Percentiles rank a stretch among this genome's conserved stretches.
These are phyloP conservation scores for Pissodes strobi DNA, from an alignment of 1,140 invertebrate genomes.

Conservation along the genomic window DNA sequence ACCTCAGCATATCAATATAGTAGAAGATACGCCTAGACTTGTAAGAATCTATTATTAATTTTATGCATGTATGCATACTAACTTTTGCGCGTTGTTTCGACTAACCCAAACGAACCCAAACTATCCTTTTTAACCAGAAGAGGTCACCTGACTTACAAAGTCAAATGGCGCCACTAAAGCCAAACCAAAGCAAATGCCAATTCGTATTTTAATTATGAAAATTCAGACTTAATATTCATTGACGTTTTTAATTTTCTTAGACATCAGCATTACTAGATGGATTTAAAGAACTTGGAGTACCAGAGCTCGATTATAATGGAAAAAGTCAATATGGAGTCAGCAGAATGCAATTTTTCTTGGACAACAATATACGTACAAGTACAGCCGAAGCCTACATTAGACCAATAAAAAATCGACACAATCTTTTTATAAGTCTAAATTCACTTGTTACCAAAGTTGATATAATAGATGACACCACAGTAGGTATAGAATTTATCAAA, in stretches of 20 bases:
- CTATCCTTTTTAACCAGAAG: too few species aligned
- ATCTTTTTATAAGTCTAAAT: conserved; percentile 39
- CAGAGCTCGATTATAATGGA: conserved; percentile 33
- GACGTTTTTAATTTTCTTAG: too few species aligned
- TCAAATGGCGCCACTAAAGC: too few species aligned
- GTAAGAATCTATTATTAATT: not conserved
- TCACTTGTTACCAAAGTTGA: not conserved
- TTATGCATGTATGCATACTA: too few species aligned
- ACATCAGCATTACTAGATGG: too few species aligned
- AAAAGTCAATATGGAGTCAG: conserved; percentile 43
- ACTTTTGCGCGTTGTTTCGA: too few species aligned
- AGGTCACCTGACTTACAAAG: too few species aligned
- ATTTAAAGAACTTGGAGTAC: conserved; percentile 52
- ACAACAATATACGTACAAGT: conserved; percentile 49
- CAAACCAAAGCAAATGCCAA: too few species aligned
- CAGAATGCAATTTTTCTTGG: conserved; percentile 11
- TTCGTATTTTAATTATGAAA: too few species aligned
- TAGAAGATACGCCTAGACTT: not conserved
- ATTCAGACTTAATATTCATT: too few species aligned
- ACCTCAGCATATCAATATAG: not conserved
- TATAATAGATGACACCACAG: conserved; percentile 60
- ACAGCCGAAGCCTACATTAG: conserved; percentile 4
- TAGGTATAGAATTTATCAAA: conserved; percentile 71
- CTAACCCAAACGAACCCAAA: too few species aligned
- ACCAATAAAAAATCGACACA: conserved; percentile 10